Evolutionary conservation across 2,888 invertebrate genomes (phyloP).

Genomic region (Leptinotarsa tumamoca): DNA sequence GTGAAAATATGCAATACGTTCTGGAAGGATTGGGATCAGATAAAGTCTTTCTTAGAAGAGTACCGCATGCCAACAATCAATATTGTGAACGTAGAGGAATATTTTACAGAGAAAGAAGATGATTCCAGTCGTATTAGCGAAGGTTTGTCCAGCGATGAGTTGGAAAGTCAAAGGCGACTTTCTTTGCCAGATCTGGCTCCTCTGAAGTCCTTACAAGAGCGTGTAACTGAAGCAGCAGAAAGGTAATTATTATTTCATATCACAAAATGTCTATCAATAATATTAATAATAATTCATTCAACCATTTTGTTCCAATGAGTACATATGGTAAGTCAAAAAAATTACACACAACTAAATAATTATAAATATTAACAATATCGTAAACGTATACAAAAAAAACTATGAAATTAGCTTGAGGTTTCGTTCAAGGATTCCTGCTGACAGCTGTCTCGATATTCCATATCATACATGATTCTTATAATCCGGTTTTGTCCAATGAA

Average conservation of each 20-base stretch:
- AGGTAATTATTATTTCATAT: conserved; percentile 27
- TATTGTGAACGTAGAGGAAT: conserved; percentile 26
- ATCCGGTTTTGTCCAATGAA: too few relatives aligned
- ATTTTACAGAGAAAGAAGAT: conserved; percentile 25
- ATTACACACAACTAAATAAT: too few relatives aligned
- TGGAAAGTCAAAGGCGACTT: conserved; percentile 9
- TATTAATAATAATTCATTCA: too few relatives aligned
- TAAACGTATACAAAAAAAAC: too few relatives aligned
- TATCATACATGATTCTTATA: too few relatives aligned
- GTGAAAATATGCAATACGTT: background rate
- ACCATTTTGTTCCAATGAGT: background rate
- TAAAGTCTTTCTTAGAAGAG: conserved; percentile 7
- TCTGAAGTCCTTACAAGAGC: conserved; percentile 33
- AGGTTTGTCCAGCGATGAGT: conserved; percentile 3
- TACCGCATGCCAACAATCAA: conserved; percentile 7
- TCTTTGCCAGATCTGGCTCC: conserved; percentile 21
- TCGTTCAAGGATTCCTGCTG: too few relatives aligned
- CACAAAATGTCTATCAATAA: too few relatives aligned
- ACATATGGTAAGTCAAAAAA: background rate
- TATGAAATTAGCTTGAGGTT: too few relatives aligned
- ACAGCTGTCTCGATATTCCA: too few relatives aligned
- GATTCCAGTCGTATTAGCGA: conserved; percentile 26
- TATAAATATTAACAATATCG: too few relatives aligned
- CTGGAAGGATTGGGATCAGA: background rate
- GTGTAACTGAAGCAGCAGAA: conserved; percentile 34